phyloP scores from a whole-genome alignment of 2,797 vertebrate genomes.

The Pseudocheirus occidentalis region DNA sequence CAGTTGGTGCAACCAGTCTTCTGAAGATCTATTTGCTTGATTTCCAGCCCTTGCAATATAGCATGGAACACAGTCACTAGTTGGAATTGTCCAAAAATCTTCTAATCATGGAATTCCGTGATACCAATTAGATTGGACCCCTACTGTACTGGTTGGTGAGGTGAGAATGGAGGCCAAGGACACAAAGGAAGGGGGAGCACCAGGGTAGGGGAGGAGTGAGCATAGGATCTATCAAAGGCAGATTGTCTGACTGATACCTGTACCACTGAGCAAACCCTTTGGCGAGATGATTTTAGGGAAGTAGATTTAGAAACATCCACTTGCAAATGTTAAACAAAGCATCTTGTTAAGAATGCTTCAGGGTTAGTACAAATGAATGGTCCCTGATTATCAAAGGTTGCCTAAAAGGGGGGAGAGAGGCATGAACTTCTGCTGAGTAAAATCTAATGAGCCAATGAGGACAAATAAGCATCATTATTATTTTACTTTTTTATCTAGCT shows the following conservation, averaged over 20 bases:
- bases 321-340: not conserved
- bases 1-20: accelerated
- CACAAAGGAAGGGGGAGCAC: not conserved
- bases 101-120: constrained; percentile 24
- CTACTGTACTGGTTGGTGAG: not conserved
- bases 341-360: constrained; percentile 9
- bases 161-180: not conserved
- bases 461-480: constrained; percentile 18
- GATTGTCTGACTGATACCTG: constrained; percentile 1
- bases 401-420: not conserved
- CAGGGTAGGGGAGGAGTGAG: not conserved
- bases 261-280: constrained; percentile 7
- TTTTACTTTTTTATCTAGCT: not conserved
- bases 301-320: not conserved
- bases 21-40: constrained; percentile 10
- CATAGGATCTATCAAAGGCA: constrained; percentile 12
- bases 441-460: not conserved
- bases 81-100: constrained; percentile 25
- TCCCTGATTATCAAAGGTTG: not conserved
- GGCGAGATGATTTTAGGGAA: not conserved
- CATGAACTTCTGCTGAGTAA: not conserved
- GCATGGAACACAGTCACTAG: constrained; percentile 19
- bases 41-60: not conserved
- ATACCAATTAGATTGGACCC: constrained; percentile 4
- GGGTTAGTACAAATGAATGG: not conserved